phyloP scores from a whole-genome alignment of 1,140 invertebrate species.

The Sarcophaga bullata region DNA sequence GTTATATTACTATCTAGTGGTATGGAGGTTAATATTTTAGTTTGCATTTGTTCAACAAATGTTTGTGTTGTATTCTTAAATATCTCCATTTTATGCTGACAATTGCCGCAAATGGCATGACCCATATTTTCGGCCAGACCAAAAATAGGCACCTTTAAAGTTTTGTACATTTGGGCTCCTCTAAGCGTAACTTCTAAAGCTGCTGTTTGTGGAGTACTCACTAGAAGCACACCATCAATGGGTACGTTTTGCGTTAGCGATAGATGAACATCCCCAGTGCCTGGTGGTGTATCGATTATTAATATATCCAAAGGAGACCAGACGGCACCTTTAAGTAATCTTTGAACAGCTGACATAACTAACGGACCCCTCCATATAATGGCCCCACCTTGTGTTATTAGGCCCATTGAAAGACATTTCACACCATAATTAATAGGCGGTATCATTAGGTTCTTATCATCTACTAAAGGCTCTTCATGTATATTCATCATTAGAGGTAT shows the following conservation, averaged over 20 bases:
- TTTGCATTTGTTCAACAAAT: conserved; percentile 69
- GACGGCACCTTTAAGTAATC: conserved; percentile 81
- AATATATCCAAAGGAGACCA: conserved; percentile 86
- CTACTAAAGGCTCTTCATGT: conserved; percentile 77
- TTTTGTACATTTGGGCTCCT: conserved; percentile 83
- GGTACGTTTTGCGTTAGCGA: conserved; percentile 88
- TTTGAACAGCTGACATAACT: conserved; percentile 93
- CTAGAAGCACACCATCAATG: conserved; percentile 80
- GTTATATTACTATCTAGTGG: conserved; percentile 79
- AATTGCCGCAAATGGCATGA: conserved; percentile 77
- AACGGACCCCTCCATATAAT: conserved; percentile 91
- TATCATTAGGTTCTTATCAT: conserved; percentile 82
- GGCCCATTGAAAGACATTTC: conserved; percentile 95
- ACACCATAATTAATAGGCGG: conserved; percentile 90
- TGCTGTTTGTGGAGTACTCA: conserved; percentile 87
- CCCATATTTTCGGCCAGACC: conserved; percentile 91
- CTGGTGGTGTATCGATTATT: conserved; percentile 89
- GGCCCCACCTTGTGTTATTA: conserved; percentile 82
- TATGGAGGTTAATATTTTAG: conserved; percentile 76
- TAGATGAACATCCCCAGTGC: conserved; percentile 90
- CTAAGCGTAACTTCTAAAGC: conserved; percentile 83
- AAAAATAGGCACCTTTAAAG: conserved; percentile 80
- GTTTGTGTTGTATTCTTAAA: conserved; percentile 71
- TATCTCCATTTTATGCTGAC: conserved; percentile 71
- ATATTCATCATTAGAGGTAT: conserved; percentile 93